phyloP scores from a whole-genome alignment of 2,888 invertebrate species.

The Formica aserva region DNA sequence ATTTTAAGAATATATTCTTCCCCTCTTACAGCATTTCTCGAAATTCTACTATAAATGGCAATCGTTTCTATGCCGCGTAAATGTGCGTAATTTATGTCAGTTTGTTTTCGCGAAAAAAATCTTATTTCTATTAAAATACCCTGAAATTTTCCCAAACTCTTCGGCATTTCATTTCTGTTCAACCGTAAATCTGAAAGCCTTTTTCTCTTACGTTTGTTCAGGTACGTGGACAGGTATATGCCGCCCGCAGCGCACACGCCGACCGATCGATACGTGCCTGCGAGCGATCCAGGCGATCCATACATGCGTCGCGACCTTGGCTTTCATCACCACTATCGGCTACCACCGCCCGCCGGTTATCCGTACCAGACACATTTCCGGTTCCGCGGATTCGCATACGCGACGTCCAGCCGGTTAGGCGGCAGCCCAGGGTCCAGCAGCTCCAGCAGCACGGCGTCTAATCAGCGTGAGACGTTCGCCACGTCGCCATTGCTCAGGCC shows the following conservation, averaged over 20 bases:
- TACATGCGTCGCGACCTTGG: conserved; percentile 88
- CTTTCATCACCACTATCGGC: conserved; percentile 88
- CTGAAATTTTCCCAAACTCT: neutral
- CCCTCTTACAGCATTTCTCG: too few relatives aligned
- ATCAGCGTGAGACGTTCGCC: conserved; percentile 84
- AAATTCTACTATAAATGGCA: too few relatives aligned
- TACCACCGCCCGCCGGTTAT: conserved; percentile 86
- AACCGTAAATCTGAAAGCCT: neutral
- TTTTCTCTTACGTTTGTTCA: conserved; percentile 21
- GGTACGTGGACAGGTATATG: conserved; percentile 87
- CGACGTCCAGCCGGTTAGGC: conserved; percentile 82
- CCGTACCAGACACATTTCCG: conserved; percentile 82
- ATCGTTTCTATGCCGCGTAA: too few relatives aligned
- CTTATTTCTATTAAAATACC: neutral
- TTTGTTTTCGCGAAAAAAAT: neutral
- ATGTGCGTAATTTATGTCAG: too few relatives aligned
- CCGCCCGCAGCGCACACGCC: conserved; percentile 91
- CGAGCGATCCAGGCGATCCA: conserved; percentile 86
- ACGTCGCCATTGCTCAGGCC: conserved; percentile 85
- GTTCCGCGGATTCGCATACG: conserved; percentile 83
- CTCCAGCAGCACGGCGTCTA: conserved; percentile 85
- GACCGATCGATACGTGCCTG: conserved; percentile 90
- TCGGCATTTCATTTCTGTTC: neutral
- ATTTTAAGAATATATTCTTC: too few relatives aligned
- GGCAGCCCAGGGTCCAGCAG: conserved; percentile 87